These are phyloP conservation scores for Parotocinclus haroldoi DNA, from an alignment of 2,797 vertebrate genomes.

Conservation along the genomic window DNA sequence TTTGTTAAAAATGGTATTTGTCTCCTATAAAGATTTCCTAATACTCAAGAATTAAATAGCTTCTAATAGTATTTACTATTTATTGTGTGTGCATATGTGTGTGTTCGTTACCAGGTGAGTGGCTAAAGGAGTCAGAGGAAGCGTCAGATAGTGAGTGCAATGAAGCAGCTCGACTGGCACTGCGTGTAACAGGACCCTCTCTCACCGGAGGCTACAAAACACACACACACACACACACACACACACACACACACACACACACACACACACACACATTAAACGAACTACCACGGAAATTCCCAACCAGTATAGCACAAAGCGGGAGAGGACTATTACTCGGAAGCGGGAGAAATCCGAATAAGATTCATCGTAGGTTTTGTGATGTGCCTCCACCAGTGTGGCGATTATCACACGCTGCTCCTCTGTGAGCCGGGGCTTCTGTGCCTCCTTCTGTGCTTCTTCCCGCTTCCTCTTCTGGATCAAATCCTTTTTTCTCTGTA, in stretches of 20 bases:
- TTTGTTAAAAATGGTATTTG: too few relatives aligned
- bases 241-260: slow-evolving; percentile 5
- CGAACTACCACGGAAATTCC: too few relatives aligned
- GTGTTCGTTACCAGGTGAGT: slow-evolving; percentile 77
- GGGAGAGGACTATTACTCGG: slow-evolving; percentile 67
- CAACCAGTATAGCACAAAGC: background rate
- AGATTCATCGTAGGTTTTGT: slow-evolving; percentile 90
- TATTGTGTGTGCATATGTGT: slow-evolving; percentile 12
- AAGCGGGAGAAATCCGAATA: slow-evolving; percentile 91
- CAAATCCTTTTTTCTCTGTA: slow-evolving; percentile 93
- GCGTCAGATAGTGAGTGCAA: slow-evolving; percentile 80
- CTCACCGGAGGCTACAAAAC: slow-evolving; percentile 83
- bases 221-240: slow-evolving; percentile 17
- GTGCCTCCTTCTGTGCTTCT: slow-evolving; percentile 83
- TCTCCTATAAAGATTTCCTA: too few relatives aligned
- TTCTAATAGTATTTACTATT: too few relatives aligned
- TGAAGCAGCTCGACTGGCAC: slow-evolving; percentile 67
- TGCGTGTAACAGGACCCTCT: slow-evolving; percentile 54
- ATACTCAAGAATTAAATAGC: too few relatives aligned
- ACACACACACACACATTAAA: slow-evolving; percentile 12
- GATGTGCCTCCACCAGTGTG: slow-evolving; percentile 86
- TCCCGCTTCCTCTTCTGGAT: slow-evolving; percentile 93
- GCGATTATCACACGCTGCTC: slow-evolving; percentile 85
- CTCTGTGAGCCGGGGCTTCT: slow-evolving; percentile 81
- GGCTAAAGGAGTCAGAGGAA: slow-evolving; percentile 77